These are phyloP conservation scores for Octonoba sinensis DNA, from an alignment of 2,888 invertebrate species.

Conservation along the genomic window DNA sequence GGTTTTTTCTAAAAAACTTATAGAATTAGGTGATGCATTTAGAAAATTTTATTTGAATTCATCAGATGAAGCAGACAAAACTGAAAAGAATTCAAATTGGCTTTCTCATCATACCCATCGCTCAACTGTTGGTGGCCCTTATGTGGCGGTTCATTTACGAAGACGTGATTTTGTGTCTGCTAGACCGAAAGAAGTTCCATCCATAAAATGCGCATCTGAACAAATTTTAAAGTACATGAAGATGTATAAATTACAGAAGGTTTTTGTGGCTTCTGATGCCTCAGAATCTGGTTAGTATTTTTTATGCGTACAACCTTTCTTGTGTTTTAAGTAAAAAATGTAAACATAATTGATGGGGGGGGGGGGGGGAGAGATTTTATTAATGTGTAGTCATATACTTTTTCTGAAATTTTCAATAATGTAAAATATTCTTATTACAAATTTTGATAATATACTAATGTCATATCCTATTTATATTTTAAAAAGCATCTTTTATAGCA, in stretches of 20 bases:
- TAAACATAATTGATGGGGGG: too few relatives aligned
- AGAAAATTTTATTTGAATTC: conserved; percentile 78
- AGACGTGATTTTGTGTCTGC: conserved; percentile 87
- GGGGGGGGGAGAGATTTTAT: too few relatives aligned
- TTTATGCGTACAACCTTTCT: too few relatives aligned
- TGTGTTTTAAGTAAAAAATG: too few relatives aligned
- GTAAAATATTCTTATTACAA: too few relatives aligned
- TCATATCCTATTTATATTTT: too few relatives aligned
- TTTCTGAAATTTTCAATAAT: too few relatives aligned
- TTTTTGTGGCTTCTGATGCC: conserved; percentile 91
- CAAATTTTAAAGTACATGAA: conserved; percentile 79
- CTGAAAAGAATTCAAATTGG: conserved; percentile 77
- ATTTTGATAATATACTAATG: too few relatives aligned
- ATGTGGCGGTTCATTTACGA: conserved; percentile 85
- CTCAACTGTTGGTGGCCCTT: conserved; percentile 62
- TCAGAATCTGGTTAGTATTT: conserved; percentile 71
- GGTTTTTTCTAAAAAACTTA: conserved; percentile 83
- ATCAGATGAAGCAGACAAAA: conserved; percentile 75
- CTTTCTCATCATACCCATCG: conserved; percentile 72
- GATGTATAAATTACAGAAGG: conserved; percentile 75
- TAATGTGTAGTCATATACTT: too few relatives aligned
- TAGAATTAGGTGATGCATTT: conserved; percentile 79
- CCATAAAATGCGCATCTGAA: conserved; percentile 80
- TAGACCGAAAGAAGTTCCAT: conserved; percentile 82
- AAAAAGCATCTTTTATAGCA: too few relatives aligned